Percentiles rank a stretch among this genome's conserved stretches.
phyloP scores from a whole-genome alignment of 2,888 invertebrate species.

The Hemicrepidius hirtus region DNA sequence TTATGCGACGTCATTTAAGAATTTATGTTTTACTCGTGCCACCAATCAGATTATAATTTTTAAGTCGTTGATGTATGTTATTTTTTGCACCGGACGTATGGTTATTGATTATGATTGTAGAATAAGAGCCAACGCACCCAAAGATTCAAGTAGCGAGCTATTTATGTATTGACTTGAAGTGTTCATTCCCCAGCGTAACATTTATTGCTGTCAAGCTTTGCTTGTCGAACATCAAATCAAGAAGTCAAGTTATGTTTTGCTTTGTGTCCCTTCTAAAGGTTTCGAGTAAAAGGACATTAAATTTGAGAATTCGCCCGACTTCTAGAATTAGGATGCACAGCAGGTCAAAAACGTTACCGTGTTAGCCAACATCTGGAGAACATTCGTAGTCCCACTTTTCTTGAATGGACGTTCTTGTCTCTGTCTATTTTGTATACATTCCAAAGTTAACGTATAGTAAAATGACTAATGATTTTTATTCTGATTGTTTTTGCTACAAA shows the following conservation, averaged over 20 bases:
- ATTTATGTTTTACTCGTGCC: constrained; percentile 3
- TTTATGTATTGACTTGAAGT: constrained; percentile 52
- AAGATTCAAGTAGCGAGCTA: constrained; percentile 51
- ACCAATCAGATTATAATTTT: constrained; percentile 32
- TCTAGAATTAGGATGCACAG: constrained; percentile 21
- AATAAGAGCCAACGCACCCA: constrained; percentile 46
- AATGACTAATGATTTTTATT: neutral
- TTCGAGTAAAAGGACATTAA: constrained; percentile 40
- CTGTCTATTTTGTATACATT: constrained; percentile 28
- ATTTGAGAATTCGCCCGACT: neutral
- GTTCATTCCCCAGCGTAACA: constrained; percentile 37
- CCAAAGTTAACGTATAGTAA: neutral
- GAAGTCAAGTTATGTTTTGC: constrained; percentile 26
- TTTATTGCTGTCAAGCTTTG: constrained; percentile 47
- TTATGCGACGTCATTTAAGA: constrained; percentile 41
- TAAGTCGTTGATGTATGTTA: constrained; percentile 32
- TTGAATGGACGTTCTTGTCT: constrained; percentile 38
- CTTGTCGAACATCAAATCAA: constrained; percentile 34
- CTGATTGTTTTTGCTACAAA: neutral
- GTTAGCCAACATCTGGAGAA: constrained; percentile 48
- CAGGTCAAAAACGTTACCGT: constrained; percentile 43
- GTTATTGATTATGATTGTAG: constrained; percentile 47
- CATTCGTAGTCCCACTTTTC: constrained; percentile 32
- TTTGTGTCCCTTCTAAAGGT: constrained; percentile 23
- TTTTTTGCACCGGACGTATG: constrained; percentile 44